Percentiles rank a stretch among this genome's conserved stretches.
Conservation (phyloP, 2,113 vertebrate genomes). For the Oxyura jamaicensis region DNA sequence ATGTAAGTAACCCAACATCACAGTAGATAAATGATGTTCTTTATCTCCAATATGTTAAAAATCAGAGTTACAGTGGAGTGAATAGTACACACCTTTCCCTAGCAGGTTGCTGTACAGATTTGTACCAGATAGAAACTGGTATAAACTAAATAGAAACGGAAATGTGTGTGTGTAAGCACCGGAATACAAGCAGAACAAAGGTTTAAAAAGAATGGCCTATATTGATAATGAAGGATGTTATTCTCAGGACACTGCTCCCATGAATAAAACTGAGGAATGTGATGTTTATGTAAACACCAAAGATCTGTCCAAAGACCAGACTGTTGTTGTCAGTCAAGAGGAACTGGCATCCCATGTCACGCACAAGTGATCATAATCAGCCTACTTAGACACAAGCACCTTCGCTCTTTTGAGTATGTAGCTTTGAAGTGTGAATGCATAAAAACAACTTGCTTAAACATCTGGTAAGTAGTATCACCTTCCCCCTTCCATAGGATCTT, state of each 20-base stretch:
- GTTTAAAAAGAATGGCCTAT: background rate
- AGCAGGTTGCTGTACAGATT: background rate
- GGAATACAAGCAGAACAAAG: background rate
- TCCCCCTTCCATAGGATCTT: background rate
- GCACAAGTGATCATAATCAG: background rate
- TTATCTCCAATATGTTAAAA: background rate
- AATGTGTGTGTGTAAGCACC: background rate
- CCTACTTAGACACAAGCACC: rapidly evolving
- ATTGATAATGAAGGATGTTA: background rate
- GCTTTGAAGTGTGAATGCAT: background rate
- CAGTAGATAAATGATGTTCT: background rate
- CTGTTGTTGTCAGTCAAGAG: background rate
- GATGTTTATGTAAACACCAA: background rate
- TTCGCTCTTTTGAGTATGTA: background rate
- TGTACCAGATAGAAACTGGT: background rate
- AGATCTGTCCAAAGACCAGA: background rate
- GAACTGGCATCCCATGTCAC: background rate
- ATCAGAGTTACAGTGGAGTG: background rate
- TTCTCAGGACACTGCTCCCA: background rate
- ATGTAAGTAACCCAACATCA: background rate
- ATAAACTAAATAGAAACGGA: background rate
- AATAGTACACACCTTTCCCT: background rate
- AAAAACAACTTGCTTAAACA: background rate
- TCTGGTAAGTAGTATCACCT: background rate
- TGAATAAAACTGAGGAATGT: background rate